phyloP scores from a whole-genome alignment of 1,140 invertebrate species.

The Thalassaphorura encarpata region DNA sequence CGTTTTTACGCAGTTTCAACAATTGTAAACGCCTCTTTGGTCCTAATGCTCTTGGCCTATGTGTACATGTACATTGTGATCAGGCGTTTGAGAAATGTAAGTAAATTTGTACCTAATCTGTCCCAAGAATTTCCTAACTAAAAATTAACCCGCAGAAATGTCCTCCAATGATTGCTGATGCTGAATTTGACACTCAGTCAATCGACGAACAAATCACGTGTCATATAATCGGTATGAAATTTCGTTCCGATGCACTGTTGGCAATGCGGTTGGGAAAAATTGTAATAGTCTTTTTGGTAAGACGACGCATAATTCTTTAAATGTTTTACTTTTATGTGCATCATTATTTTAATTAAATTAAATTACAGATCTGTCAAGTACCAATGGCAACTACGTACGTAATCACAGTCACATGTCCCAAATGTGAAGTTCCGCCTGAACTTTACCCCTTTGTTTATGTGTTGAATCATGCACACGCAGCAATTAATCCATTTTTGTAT shows the following conservation, averaged over 20 bases:
- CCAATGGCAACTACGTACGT: too few relatives aligned
- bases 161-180: too few relatives aligned
- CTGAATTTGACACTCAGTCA: too few relatives aligned
- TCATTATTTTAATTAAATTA: slow-evolving; percentile 39
- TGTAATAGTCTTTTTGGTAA: slow-evolving; percentile 64
- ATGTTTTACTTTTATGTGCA: slow-evolving; percentile 87
- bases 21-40: slow-evolving; percentile 76
- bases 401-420: too few relatives aligned
- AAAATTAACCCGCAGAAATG: too few relatives aligned
- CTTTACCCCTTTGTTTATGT: slow-evolving; percentile 70
- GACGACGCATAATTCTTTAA: too few relatives aligned
- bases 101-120: neutral
- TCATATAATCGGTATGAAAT: too few relatives aligned
- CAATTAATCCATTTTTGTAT: slow-evolving; percentile 74
- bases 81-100: neutral
- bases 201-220: too few relatives aligned
- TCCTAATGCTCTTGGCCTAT: slow-evolving; percentile 70
- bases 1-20: slow-evolving; percentile 77
- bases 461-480: slow-evolving; percentile 78
- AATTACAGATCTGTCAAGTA: neutral
- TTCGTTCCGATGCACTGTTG: too few relatives aligned
- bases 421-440: slow-evolving; percentile 31
- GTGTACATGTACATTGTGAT: slow-evolving; percentile 77
- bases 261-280: slow-evolving; percentile 76
- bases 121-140: slow-evolving; percentile 36